These are phyloP conservation scores for Knipowitschia caucasica DNA, from an alignment of 2,797 vertebrate species.

Conservation along the genomic window DNA sequence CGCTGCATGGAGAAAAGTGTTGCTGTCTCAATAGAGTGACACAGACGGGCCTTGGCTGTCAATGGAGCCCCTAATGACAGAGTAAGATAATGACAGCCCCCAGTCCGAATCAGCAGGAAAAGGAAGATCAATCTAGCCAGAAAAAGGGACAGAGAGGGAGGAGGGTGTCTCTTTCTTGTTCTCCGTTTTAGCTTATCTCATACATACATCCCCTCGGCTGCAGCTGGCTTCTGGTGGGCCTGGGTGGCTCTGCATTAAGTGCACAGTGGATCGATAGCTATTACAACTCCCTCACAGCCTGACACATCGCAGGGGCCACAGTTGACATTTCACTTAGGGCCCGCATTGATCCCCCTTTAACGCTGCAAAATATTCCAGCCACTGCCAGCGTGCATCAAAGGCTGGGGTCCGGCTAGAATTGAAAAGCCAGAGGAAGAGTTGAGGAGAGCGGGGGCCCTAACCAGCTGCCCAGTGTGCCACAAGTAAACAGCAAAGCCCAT, in stretches of 20 bases:
- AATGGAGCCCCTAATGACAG: slow-evolving; percentile 99
- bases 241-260: slow-evolving; percentile 93
- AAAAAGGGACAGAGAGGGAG: slow-evolving; percentile 91
- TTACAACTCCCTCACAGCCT: slow-evolving; percentile 98
- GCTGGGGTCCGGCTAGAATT: slow-evolving; percentile 87
- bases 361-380: slow-evolving; percentile 91
- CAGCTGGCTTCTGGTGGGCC: slow-evolving; percentile 86
- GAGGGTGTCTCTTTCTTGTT: slow-evolving; percentile 75
- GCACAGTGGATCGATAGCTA: slow-evolving; percentile 98
- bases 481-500: slow-evolving; percentile 88
- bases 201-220: slow-evolving; percentile 76
- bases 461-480: slow-evolving; percentile 82
- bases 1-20: slow-evolving; percentile 94
- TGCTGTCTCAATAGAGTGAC: slow-evolving; percentile 99
- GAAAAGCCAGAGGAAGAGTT: slow-evolving; percentile 77
- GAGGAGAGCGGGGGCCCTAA: slow-evolving; percentile 78
- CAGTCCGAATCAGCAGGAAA: slow-evolving; percentile 99
- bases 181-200: slow-evolving; percentile 94
- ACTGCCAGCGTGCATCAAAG: slow-evolving; percentile 82
- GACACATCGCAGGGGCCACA: slow-evolving; percentile 92
- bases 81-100: slow-evolving; percentile 99
- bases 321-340: slow-evolving; percentile 97
- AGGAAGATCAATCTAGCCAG: slow-evolving; percentile 99
- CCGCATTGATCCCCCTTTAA: slow-evolving; percentile 86
- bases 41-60: slow-evolving; percentile 89